Evolutionary conservation across 1,140 invertebrate genomes (phyloP).

Genomic region (Aethina tumida): DNA sequence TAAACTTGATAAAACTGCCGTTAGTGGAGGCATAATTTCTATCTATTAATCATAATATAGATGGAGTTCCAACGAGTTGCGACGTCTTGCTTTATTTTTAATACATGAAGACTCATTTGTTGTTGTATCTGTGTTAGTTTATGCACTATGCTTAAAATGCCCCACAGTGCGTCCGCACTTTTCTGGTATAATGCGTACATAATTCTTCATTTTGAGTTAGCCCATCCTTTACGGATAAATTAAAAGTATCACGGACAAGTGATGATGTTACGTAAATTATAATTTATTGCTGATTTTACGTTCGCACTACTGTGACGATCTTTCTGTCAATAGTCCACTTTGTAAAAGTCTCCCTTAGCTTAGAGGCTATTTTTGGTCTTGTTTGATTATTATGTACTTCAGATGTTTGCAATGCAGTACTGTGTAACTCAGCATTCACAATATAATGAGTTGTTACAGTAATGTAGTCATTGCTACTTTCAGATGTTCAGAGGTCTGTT

Average conservation of each 20-base stretch:
- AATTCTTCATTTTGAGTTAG: slow-evolving; percentile 8
- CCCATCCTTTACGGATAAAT: slow-evolving; percentile 9
- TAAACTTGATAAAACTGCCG: slow-evolving; percentile 6
- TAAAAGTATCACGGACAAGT: slow-evolving; percentile 35
- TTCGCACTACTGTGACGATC: slow-evolving; percentile 10
- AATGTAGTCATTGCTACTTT: slow-evolving; percentile 11
- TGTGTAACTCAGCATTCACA: slow-evolving; percentile 2
- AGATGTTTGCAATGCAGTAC: slow-evolving; percentile 6
- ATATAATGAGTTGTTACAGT: slow-evolving; percentile 16
- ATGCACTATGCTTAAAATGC: slow-evolving; percentile 22
- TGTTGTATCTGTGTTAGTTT: slow-evolving; percentile 19
- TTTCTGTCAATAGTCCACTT: slow-evolving; percentile 2
- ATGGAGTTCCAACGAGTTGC: slow-evolving; percentile 30
- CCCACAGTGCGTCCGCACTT: slow-evolving; percentile 14
- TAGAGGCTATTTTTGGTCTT: slow-evolving; percentile 5
- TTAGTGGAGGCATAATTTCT: slow-evolving; percentile 19
- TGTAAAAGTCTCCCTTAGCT: not conserved
- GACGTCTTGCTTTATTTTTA: slow-evolving; percentile 29
- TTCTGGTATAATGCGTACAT: slow-evolving; percentile 5
- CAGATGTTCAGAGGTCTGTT: slow-evolving; percentile 17
- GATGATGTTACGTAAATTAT: slow-evolving; percentile 23
- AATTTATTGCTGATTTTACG: slow-evolving; percentile 9
- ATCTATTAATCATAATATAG: slow-evolving; percentile 26
- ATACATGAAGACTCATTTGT: slow-evolving; percentile 17
- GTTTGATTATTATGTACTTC: slow-evolving; percentile 10